These are phyloP conservation scores for Poeciliopsis infans DNA, from an alignment of 2,797 vertebrate species.

Conservation along the genomic window DNA sequence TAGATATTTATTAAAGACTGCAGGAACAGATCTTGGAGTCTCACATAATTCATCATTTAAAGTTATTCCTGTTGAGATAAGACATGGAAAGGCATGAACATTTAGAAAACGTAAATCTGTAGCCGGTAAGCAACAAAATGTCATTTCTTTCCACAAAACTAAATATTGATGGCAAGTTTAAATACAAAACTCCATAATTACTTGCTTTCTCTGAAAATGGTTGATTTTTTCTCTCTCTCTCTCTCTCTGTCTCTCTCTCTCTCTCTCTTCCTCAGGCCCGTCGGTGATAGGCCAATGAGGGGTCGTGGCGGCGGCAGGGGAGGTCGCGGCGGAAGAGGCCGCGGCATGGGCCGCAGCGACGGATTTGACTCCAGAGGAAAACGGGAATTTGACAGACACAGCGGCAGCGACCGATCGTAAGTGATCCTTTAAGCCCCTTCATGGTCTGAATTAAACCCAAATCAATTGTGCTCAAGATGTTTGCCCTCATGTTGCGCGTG, in stretches of 20 bases:
- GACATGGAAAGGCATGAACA: background rate
- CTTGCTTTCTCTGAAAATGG: background rate
- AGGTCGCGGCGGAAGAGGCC: conserved; percentile 84
- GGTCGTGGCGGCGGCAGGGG: conserved; percentile 88
- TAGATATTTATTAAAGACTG: background rate
- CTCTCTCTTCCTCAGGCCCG: conserved; percentile 56
- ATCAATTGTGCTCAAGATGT: background rate
- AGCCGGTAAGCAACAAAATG: background rate
- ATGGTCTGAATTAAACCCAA: background rate
- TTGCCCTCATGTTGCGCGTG: background rate
- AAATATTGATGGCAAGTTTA: background rate
- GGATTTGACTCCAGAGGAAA: conserved; percentile 98
- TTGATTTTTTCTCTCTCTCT: background rate
- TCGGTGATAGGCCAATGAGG: conserved; percentile 82
- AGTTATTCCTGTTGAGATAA: background rate
- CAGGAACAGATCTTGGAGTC: background rate
- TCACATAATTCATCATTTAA: background rate
- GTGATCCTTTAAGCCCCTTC: conserved; percentile 40
- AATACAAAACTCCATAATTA: background rate
- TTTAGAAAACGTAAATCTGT: background rate
- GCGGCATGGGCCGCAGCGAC: conserved; percentile 92
- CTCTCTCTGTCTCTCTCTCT: too few species aligned
- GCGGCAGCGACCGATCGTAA: conserved; percentile 98
- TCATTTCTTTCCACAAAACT: background rate
- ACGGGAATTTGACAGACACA: conserved; percentile 98